Conservation (phyloP, 2,797 vertebrate genomes). For the Poliocrania exsul region DNA sequence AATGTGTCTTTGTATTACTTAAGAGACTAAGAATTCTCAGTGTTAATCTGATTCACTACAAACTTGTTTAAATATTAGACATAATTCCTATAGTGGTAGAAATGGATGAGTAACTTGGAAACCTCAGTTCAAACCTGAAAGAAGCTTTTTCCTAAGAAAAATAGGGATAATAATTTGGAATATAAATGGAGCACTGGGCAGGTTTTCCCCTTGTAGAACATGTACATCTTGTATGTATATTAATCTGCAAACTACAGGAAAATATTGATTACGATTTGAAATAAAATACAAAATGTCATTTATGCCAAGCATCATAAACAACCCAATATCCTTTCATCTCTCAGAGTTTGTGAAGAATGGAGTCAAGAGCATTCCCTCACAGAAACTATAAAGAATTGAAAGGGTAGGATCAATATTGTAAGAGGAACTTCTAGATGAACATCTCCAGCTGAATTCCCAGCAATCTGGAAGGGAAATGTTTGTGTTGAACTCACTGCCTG, state of each 20-base stretch:
- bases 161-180: background rate
- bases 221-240: background rate
- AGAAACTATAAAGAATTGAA: background rate
- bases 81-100: background rate
- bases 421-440: background rate
- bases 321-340: background rate
- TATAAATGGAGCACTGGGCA: background rate
- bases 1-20: background rate
- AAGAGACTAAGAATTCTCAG: background rate
- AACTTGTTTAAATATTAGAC: background rate
- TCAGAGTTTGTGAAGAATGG: background rate
- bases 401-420: background rate
- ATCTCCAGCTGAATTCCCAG: background rate
- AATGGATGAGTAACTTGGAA: background rate
- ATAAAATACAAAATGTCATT: background rate
- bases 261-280: slow-evolving; percentile 6
- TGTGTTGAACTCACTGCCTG: slow-evolving; percentile 1
- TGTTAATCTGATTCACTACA: background rate
- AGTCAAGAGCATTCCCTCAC: background rate
- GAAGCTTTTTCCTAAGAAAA: background rate
- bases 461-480: slow-evolving; percentile 7
- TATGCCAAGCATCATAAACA: background rate
- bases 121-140: background rate
- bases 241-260: background rate
- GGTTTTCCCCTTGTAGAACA: background rate